A percentile compares a stretch with the other conserved stretches of the same genome.
Evolutionary conservation across 2,888 invertebrate species (phyloP).

Genomic region (Bellardia bayeri): DNA sequence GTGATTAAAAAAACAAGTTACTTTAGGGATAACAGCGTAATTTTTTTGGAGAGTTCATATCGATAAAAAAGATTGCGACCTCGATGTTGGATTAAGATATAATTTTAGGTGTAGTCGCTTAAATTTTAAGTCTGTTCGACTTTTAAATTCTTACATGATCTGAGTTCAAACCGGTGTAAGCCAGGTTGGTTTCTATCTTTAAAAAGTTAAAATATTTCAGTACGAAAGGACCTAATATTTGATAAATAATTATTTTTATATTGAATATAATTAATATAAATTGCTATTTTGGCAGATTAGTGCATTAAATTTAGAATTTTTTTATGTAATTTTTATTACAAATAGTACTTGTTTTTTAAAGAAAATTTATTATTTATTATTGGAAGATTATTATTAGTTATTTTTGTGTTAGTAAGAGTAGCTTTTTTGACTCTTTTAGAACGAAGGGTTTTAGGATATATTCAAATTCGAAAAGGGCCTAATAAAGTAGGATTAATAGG

Average conservation of each 20-base stretch:
- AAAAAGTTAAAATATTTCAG: constrained; percentile 87
- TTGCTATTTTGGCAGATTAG: constrained; percentile 88
- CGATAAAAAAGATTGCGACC: constrained; percentile 91
- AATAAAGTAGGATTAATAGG: constrained; percentile 88
- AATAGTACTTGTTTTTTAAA: constrained; percentile 85
- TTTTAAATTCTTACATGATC: constrained; percentile 93
- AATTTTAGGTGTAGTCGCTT: constrained; percentile 88
- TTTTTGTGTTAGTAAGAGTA: constrained; percentile 87
- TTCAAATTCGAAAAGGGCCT: constrained; percentile 90
- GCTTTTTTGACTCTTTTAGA: constrained; percentile 90
- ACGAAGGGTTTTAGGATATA: constrained; percentile 89
- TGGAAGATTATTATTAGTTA: constrained; percentile 85
- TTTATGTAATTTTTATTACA: constrained; percentile 86
- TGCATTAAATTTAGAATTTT: constrained; percentile 90
- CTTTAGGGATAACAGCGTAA: constrained; percentile 94
- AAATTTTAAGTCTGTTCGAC: constrained; percentile 90
- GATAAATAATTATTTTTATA: constrained; percentile 83
- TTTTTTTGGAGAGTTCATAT: constrained; percentile 90
- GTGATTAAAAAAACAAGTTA: constrained; percentile 89
- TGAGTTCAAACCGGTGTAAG: constrained; percentile 94
- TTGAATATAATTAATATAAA: constrained; percentile 79
- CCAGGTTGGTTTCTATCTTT: constrained; percentile 95
- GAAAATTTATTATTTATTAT: constrained; percentile 84
- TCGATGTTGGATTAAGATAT: constrained; percentile 94
- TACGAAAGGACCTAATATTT: constrained; percentile 91